Evolutionary conservation across 2,113 vertebrate genomes (phyloP).

Genomic region (Platycercus adscitus): DNA sequence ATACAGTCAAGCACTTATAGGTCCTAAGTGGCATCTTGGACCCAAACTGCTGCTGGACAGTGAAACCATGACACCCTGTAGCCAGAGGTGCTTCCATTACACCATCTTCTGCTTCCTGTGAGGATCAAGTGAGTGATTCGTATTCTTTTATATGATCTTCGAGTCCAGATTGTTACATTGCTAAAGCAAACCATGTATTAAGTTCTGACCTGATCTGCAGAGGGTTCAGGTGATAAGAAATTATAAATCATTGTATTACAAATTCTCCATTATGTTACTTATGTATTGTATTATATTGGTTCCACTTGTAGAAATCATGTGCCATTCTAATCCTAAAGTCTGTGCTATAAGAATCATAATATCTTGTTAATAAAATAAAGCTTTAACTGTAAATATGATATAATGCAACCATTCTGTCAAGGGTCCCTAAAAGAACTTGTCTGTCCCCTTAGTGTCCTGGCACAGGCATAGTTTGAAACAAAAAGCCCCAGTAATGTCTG

Average conservation of each 20-base stretch:
- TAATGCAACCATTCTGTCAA: background rate
- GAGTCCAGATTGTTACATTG: background rate
- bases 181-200: background rate
- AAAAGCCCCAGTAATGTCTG: rapidly evolving
- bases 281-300: background rate
- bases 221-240: background rate
- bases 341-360: background rate
- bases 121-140: background rate
- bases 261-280: background rate
- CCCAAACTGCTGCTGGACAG: background rate
- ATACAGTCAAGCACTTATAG: background rate
- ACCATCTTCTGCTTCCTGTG: background rate
- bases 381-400: background rate
- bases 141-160: background rate
- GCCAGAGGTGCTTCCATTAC: background rate
- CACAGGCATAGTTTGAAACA: background rate
- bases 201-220: background rate
- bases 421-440: background rate
- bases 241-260: background rate
- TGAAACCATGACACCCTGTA: background rate
- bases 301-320: background rate
- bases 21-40: background rate
- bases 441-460: background rate
- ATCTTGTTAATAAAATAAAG: background rate
- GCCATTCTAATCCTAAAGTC: background rate